phyloP scores from a whole-genome alignment of 2,113 vertebrate species.

The Sebastes fasciatus region DNA sequence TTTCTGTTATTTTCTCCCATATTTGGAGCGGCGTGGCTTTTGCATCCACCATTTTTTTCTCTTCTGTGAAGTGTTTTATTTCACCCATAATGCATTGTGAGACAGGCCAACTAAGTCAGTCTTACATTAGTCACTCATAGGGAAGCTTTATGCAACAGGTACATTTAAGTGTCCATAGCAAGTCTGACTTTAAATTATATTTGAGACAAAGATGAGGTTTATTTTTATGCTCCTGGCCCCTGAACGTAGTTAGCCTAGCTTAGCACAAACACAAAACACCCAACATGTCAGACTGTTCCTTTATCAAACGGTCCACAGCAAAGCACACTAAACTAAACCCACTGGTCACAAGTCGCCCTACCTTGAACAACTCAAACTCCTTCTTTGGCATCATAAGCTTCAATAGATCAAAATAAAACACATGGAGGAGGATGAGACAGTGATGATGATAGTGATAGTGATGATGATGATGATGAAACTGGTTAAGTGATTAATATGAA shows the following conservation, averaged over 20 bases:
- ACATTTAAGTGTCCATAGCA: too few species aligned
- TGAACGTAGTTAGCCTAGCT: neutral
- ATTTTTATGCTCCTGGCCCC: too few species aligned
- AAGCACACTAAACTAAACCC: slow-evolving; percentile 4
- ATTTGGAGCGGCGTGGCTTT: too few species aligned
- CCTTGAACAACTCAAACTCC: slow-evolving; percentile 99
- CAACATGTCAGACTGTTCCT: slow-evolving; percentile 54
- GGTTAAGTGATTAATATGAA: neutral
- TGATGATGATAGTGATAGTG: neutral
- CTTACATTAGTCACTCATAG: too few species aligned
- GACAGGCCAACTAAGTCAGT: too few species aligned
- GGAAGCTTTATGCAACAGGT: too few species aligned
- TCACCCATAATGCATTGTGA: too few species aligned
- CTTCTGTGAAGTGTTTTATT: too few species aligned
- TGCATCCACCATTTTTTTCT: too few species aligned
- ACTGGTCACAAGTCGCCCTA: slow-evolving; percentile 75
- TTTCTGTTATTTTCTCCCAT: too few species aligned
- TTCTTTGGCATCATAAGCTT: slow-evolving; percentile 99
- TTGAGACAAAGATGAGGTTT: too few species aligned
- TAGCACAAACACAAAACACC: neutral
- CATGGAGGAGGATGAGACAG: neutral
- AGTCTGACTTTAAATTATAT: too few species aligned
- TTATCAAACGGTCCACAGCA: slow-evolving; percentile 37
- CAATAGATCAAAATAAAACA: slow-evolving; percentile 45
- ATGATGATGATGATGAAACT: neutral